Base-by-base conservation (phyloP, 2,113 vertebrate genomes). In the Sturnira hondurensis region DNA sequence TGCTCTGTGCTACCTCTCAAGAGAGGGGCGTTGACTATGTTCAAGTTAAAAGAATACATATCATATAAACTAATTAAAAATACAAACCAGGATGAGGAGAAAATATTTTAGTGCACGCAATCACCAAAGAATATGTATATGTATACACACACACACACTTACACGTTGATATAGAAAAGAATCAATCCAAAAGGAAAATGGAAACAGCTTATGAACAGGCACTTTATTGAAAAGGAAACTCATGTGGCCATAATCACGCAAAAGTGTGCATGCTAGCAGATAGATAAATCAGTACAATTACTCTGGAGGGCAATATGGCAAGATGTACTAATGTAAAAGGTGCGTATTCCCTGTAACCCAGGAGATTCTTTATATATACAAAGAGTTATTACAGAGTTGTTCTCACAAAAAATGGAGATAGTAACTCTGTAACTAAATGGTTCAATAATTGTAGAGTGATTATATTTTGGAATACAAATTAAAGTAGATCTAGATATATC, bases 121-220 rank as follows among this genome's bases (percentile, higher is more conserved):
- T 28, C 73, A 88, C 71, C 24, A 94, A 81, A 89, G 10, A 9
- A 54, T 91, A n/a, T n/a, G n/a, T 91, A 61, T 4, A 43, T 43
- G 43, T 43, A 43, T 43, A 43, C 43, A 68, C 41, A 94, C 17
- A 65, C 3, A 24, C 16, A 52, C 28, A 67, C 26, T 52, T 78
- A n/a, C 33, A 87, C 74, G 95, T 74, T 45, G 68, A 36, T 56
- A 38, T 70, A 45, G 33, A 58, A 74, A 90, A 41, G 31, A 76
- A 91, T 38, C 19, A 73, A 73, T 26, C 13, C 41, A 47, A 70
- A 56, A 87, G 54, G 74, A 82, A 95, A 95, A 97, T 41, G n/a
- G 13, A 9, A 15, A 43, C 50, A 89, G 56, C 56, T 52, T 83
- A 91, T 47, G 63, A 95, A 84, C 5, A 85, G 14, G 45, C 22